These are phyloP conservation scores for Epizoanthus illoricatus DNA, from an alignment of 92 coral and sea anemone genomes.

Conservation along the genomic window DNA sequence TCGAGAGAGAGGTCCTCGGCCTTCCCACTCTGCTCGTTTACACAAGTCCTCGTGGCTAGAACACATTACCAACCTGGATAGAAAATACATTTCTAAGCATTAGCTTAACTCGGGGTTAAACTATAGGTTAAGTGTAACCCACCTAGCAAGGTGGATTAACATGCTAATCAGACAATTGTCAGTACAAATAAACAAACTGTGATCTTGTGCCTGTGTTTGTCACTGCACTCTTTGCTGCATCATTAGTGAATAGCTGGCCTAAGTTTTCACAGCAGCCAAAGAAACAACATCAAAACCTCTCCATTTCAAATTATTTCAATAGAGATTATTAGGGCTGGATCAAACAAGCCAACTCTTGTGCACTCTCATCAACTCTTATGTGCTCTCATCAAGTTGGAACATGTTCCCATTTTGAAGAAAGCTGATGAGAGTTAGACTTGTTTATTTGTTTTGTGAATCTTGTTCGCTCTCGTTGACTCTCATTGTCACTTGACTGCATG, in stretches of 20 bases:
- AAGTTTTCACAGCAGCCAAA: too few species aligned
- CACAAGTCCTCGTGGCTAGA: constrained; percentile 87
- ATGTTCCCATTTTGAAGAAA: background rate
- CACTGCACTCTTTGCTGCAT: too few species aligned
- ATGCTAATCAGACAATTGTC: too few species aligned
- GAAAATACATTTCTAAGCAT: background rate
- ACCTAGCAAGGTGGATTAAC: too few species aligned
- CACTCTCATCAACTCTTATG: too few species aligned
- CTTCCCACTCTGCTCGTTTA: constrained; percentile 87
- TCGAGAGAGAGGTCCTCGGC: constrained; percentile 87
- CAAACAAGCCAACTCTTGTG: too few species aligned
- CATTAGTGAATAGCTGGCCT: too few species aligned
- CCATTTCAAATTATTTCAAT: background rate
- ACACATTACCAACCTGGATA: constrained; percentile 85
- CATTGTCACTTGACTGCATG: too few species aligned
- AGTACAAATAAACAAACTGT: too few species aligned
- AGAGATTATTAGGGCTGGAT: too few species aligned
- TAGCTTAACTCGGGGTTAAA: background rate
- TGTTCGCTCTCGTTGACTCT: background rate
- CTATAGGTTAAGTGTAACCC: too few species aligned
- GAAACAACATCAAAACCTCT: background rate
- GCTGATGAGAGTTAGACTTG: background rate
- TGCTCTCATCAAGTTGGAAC: background rate
- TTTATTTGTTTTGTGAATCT: background rate
- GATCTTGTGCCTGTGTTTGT: too few species aligned